A percentile compares a stretch with the other conserved stretches of the same genome.
phyloP scores from a whole-genome alignment of 2,888 invertebrate species.

The Andrena chrysosceles region DNA sequence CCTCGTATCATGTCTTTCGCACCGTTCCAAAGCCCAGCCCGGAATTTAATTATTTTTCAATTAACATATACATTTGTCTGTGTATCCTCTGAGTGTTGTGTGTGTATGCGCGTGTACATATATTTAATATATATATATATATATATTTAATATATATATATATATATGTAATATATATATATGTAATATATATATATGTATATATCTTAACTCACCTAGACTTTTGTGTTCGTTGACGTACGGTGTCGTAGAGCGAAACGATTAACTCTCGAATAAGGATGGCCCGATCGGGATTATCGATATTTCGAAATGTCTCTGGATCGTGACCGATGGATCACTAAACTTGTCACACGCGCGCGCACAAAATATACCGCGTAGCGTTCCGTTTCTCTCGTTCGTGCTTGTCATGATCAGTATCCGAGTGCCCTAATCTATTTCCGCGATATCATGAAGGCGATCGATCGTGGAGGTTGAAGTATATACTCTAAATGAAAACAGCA shows the following conservation, averaged over 20 bases:
- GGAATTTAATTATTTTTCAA: conserved; percentile 71
- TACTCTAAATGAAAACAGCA: conserved; percentile 68
- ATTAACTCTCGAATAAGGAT: conserved; percentile 37
- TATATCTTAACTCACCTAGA: conserved; percentile 65
- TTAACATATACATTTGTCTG: neutral
- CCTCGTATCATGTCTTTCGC: conserved; percentile 49
- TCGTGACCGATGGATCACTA: neutral
- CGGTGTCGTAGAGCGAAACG: conserved; percentile 62
- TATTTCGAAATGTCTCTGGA: conserved; percentile 33
- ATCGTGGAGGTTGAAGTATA: conserved; percentile 58
- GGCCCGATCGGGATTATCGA: conserved; percentile 35
- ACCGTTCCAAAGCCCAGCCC: conserved; percentile 83
- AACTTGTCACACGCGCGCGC: neutral
- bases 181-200: conserved; percentile 65
- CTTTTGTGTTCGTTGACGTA: conserved; percentile 69
- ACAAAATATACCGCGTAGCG: neutral
- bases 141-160: conserved; percentile 61
- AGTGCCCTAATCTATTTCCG: conserved; percentile 41
- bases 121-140: conserved; percentile 57
- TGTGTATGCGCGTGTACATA: neutral
- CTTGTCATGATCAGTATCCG: conserved; percentile 33
- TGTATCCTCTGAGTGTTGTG: too few species aligned
- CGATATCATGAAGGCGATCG: conserved; percentile 56
- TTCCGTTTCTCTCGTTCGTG: conserved; percentile 7
- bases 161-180: conserved; percentile 18